Base-by-base conservation (phyloP, 2,888 invertebrate genomes). In the Tenthredo livida region DNA sequence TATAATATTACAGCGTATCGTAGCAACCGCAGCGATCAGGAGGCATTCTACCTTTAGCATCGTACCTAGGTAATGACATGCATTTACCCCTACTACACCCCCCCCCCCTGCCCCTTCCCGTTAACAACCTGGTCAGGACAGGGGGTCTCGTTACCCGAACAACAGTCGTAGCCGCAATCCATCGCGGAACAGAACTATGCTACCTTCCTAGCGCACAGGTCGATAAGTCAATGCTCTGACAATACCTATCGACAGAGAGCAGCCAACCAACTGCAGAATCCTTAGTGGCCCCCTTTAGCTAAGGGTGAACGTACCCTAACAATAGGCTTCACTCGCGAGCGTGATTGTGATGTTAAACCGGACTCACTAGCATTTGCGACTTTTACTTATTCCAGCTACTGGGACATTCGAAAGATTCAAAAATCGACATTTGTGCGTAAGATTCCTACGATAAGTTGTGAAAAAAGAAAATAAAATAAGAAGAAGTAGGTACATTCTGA, bases 191-290 rank as follows among this genome's bases (percentile, higher is more conserved):
- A 84, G 70, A 78, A 84, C 85, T 67, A 67, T 85, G 82, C 84
- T 86, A 61, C 47, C 78, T 21, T 15, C 67, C 83, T 37, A 1
- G 37, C 21, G 21, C 61, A 17, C 50, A 86, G 88, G 86, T 89
- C 89, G 90, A 90, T 90, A 89, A 90, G 90, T 90, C 90, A 89
- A 90, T 90, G 90, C 87, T 86, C 88, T 87, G 87, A 90, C 90
- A 90, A 90, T 89, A 89, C 90, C 88, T 89, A 89, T 89, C 87
- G 88, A 87, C 87, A 86, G 86, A 87, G 85, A 70, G 72, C 67
- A 72, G 70, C 83, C 83, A 65, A 65, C 83, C 67, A 83, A 83
- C 83, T 83, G 70, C 83, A 33, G 83, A 83, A 83, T 83, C 83
- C 83, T 83, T 61, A 67, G 80, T 40, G 25, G 83, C 67, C 83